phyloP scores from a whole-genome alignment of 23 tunicate species.

The Corella eumyota region DNA sequence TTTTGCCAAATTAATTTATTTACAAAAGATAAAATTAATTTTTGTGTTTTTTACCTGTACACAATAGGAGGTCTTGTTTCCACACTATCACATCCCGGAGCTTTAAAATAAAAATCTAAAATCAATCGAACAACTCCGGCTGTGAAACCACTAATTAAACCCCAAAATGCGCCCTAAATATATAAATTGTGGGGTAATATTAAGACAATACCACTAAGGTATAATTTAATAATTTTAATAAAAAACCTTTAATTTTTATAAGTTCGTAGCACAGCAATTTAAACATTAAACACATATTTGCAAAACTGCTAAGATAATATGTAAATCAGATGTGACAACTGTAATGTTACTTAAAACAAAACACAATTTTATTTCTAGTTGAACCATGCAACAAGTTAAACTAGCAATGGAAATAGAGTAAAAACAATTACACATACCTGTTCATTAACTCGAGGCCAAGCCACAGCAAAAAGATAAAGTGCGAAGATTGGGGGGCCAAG shows the following conservation, averaged over 20 bases:
- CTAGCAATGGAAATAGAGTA: not conserved
- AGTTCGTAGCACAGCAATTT: no score
- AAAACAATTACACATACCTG: slow-evolving; percentile 12
- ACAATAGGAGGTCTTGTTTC: slow-evolving; percentile 64
- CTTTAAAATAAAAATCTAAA: slow-evolving; percentile 40
- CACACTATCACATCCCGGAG: slow-evolving; percentile 48
- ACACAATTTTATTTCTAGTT: not conserved
- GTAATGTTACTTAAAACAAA: not conserved
- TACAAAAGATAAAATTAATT: not conserved
- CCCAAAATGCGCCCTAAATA: slow-evolving; percentile 84
- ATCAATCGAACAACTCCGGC: slow-evolving; percentile 51
- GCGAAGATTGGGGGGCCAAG: slow-evolving; percentile 64
- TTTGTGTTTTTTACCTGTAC: slow-evolving; percentile 14
- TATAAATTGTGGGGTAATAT: no score
- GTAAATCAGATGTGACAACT: no score
- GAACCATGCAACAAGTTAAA: not conserved
- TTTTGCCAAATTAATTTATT: not conserved
- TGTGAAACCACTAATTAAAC: slow-evolving; percentile 47
- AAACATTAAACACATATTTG: no score
- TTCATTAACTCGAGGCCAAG: slow-evolving; percentile 69
- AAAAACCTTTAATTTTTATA: not conserved
- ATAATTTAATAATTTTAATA: not conserved
- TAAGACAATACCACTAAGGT: no score
- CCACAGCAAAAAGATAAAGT: slow-evolving; percentile 40
- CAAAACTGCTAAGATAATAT: no score